A percentile compares a stretch with the other conserved stretches of the same genome.
These are phyloP conservation scores for Meliscaeva auricollis DNA, from an alignment of 2,888 invertebrate genomes.

Conservation along the genomic window DNA sequence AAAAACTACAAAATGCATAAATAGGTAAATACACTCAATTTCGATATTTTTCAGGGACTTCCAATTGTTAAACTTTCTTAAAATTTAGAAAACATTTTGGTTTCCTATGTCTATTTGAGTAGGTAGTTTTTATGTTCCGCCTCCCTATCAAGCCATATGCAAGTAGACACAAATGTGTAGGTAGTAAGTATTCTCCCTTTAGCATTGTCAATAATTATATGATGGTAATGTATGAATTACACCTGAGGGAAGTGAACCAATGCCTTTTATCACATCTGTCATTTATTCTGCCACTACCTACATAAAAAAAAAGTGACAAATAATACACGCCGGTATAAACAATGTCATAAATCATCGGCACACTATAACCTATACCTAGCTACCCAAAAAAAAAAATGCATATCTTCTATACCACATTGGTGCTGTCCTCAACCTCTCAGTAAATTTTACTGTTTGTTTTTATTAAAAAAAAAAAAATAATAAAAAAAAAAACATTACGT, in stretches of 20 bases:
- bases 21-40: no score
- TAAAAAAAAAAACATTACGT: conserved; percentile 67
- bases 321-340: conserved; percentile 68
- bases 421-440: not conserved
- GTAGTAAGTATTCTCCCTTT: not conserved
- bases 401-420: not conserved
- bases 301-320: conserved; percentile 16
- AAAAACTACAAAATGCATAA: no score
- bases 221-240: conserved; percentile 41
- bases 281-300: conserved; percentile 15
- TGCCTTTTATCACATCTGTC: conserved; percentile 34
- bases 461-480: conserved; percentile 24
- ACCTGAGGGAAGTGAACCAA: conserved; percentile 49
- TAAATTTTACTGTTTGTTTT: conserved; percentile 39
- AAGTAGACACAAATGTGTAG: not conserved
- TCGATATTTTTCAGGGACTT: no score
- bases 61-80: no score
- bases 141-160: not conserved
- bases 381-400: not conserved
- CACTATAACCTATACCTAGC: not conserved
- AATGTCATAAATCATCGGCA: conserved; percentile 69
- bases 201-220: conserved; percentile 1
- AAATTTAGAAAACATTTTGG: no score
- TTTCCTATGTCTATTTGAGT: no score
- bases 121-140: no score